Evolutionary conservation across 1,140 invertebrate genomes (phyloP).

Genomic region (Megalopta genalis): DNA sequence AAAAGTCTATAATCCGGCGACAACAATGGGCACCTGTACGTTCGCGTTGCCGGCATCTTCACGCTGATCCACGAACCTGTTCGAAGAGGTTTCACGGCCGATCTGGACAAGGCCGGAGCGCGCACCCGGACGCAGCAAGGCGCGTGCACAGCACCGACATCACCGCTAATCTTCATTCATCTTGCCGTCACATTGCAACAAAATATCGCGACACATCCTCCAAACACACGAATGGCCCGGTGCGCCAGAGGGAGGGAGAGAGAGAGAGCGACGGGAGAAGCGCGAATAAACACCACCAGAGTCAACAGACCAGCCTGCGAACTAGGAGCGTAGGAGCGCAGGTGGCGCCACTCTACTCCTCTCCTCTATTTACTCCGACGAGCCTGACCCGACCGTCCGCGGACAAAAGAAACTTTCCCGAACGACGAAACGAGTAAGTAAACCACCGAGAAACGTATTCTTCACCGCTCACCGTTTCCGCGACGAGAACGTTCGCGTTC

Average conservation of each 20-base stretch:
- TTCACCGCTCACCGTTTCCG: no score
- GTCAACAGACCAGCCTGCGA: slow-evolving; percentile 71
- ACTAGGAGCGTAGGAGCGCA: slow-evolving; percentile 50
- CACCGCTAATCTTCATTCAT: slow-evolving; percentile 61
- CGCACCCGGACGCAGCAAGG: slow-evolving; percentile 50
- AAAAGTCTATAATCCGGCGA: slow-evolving; percentile 14
- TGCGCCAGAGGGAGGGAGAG: slow-evolving; percentile 38
- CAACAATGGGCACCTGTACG: slow-evolving; percentile 51
- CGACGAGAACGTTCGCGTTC: neutral
- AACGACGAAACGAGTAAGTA: no score
- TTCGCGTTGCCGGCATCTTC: slow-evolving; percentile 69
- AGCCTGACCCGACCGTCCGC: neutral
- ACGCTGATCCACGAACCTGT: slow-evolving; percentile 40
- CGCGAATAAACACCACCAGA: slow-evolving; percentile 79
- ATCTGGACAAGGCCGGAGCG: slow-evolving; percentile 38
- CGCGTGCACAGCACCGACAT: slow-evolving; percentile 59
- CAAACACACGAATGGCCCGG: slow-evolving; percentile 59
- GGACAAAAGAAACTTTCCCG: no score
- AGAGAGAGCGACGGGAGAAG: slow-evolving; percentile 53
- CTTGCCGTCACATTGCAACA: slow-evolving; percentile 62
- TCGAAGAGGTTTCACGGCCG: slow-evolving; percentile 33
- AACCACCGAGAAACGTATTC: no score
- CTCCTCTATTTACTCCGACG: slow-evolving; percentile 5
- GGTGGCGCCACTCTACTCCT: slow-evolving; percentile 35
- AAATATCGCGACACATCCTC: slow-evolving; percentile 52